Evolutionary conservation across 2,113 vertebrate species (phyloP).

Genomic region (Plotosus lineatus): DNA sequence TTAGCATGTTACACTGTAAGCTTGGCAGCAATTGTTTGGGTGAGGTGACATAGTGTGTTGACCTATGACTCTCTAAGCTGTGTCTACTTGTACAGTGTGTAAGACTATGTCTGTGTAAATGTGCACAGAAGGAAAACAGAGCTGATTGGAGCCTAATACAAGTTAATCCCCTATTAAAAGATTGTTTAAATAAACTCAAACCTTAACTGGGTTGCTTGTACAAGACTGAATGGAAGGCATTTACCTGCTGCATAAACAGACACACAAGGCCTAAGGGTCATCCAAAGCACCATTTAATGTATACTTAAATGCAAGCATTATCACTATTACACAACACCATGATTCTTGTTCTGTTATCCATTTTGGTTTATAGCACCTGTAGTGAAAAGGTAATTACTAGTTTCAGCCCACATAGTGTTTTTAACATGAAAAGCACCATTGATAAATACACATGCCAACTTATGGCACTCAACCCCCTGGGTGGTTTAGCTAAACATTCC

Average conservation of each 20-base stretch:
- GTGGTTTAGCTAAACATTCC: background rate
- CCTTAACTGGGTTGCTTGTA: conserved; percentile 59
- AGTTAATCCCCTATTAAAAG: conserved; percentile 70
- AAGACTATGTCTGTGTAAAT: conserved; percentile 36
- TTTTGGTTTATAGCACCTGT: conserved; percentile 59
- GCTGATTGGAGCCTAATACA: conserved; percentile 61
- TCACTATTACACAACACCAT: conserved; percentile 65
- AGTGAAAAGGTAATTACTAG: conserved; percentile 52
- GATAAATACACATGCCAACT: background rate
- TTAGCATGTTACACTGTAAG: conserved; percentile 6
- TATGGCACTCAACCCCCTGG: background rate
- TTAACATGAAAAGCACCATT: background rate
- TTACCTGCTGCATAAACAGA: conserved; percentile 68
- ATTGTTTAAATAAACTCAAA: conserved; percentile 74
- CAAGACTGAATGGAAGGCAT: conserved; percentile 67
- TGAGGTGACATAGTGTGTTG: conserved; percentile 38
- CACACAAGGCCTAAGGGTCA: conserved; percentile 59
- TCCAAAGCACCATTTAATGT: conserved; percentile 60
- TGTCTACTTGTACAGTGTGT: conserved; percentile 43
- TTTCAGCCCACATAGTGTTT: conserved; percentile 32
- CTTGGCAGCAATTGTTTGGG: conserved; percentile 21
- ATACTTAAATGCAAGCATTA: conserved; percentile 66
- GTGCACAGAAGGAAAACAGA: conserved; percentile 44
- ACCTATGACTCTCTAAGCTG: conserved; percentile 38
- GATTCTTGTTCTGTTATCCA: conserved; percentile 62